Conservation (phyloP, 2,888 invertebrate genomes). For the Corythucha ciliata region DNA sequence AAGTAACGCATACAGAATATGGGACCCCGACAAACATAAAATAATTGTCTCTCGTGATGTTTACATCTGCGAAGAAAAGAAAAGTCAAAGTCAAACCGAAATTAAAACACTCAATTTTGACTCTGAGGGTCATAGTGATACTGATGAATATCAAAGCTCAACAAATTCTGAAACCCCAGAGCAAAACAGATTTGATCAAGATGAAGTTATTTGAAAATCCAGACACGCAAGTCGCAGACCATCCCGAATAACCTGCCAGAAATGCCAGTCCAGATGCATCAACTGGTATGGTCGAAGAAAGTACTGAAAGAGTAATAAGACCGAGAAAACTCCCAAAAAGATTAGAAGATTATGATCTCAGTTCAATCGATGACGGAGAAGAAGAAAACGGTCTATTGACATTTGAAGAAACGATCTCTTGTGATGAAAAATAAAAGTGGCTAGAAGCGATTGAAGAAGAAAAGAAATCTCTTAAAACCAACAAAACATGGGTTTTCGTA, state of each 20-base stretch:
- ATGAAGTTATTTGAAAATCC: too few relatives aligned
- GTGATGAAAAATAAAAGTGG: constrained; percentile 24
- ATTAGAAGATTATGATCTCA: constrained; percentile 6
- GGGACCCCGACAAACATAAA: constrained; percentile 12
- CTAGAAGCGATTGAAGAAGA: constrained; percentile 32
- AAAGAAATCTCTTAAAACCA: constrained; percentile 29
- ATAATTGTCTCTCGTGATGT: constrained; percentile 16
- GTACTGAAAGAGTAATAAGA: not conserved
- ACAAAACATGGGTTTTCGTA: constrained; percentile 34
- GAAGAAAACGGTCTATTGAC: constrained; percentile 15
- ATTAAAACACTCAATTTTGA: too few relatives aligned
- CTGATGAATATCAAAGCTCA: too few relatives aligned
- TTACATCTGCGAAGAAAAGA: not conserved
- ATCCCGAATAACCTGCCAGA: too few relatives aligned
- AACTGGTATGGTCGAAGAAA: not conserved
- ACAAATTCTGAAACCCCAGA: too few relatives aligned
- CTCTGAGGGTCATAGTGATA: too few relatives aligned
- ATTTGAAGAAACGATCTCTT: constrained; percentile 23
- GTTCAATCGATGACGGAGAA: not conserved
- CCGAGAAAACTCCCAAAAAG: constrained; percentile 3
- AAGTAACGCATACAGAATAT: constrained; percentile 13
- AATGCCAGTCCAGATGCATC: not conserved
- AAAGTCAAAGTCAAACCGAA: too few relatives aligned
- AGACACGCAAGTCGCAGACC: too few relatives aligned
- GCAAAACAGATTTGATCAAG: too few relatives aligned